A percentile compares a stretch with the other conserved stretches of the same genome.
Evolutionary conservation across 2,113 vertebrate species (phyloP).

Genomic region (Cepphus grylle): DNA sequence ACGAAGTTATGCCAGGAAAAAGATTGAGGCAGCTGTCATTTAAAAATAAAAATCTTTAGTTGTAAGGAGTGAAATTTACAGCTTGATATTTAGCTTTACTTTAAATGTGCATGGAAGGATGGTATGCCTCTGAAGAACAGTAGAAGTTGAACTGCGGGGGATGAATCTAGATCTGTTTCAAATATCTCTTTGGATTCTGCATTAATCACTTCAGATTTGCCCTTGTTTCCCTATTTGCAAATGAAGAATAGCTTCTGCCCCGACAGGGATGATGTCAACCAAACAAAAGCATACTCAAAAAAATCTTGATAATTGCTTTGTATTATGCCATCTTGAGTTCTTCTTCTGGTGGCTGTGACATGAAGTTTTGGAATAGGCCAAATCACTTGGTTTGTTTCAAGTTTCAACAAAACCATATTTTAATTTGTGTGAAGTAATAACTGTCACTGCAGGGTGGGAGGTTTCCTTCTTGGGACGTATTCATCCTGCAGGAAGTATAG

Average conservation of each 20-base stretch:
- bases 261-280: background rate
- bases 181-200: background rate
- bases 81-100: conserved; percentile 4
- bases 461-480: background rate
- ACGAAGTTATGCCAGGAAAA: background rate
- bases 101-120: background rate
- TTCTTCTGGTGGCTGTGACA: background rate
- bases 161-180: background rate
- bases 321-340: background rate
- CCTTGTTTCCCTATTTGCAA: background rate
- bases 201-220: background rate
- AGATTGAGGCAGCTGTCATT: background rate
- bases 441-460: background rate
- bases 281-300: background rate
- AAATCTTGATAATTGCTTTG: background rate
- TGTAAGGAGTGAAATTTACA: background rate
- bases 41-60: background rate
- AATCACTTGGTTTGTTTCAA: background rate
- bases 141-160: background rate
- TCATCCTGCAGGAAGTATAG: background rate
- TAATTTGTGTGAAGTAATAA: background rate
- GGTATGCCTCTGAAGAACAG: background rate
- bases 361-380: background rate
- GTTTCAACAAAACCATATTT: background rate
- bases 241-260: background rate